phyloP scores from a whole-genome alignment of 2,797 vertebrate species.

The Nothura maculosa region DNA sequence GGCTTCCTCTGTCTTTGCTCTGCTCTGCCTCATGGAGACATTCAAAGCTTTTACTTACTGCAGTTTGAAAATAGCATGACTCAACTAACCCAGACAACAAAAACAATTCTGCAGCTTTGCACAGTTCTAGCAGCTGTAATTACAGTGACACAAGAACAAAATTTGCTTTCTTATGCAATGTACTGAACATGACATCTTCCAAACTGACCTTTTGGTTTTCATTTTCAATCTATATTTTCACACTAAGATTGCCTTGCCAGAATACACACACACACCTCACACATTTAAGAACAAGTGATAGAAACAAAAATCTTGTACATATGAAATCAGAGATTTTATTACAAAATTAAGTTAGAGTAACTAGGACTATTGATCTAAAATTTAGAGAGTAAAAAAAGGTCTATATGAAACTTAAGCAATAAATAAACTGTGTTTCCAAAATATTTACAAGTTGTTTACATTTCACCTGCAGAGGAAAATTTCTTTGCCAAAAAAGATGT shows the following conservation, averaged over 20 bases:
- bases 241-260: not conserved
- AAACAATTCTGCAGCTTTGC: not conserved
- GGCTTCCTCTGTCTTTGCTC: not conserved
- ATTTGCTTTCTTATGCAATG: not conserved
- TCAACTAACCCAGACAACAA: not conserved
- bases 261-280: not conserved
- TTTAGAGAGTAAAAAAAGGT: not conserved
- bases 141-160: not conserved
- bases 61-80: not conserved
- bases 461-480: not conserved
- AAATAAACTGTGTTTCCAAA: not conserved
- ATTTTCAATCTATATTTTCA: not conserved
- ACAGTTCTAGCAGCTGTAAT: not conserved
- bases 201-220: not conserved
- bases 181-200: not conserved
- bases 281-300: not conserved
- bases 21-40: not conserved
- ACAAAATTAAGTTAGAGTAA: not conserved
- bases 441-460: not conserved
- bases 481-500: not conserved
- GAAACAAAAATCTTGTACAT: accelerated
- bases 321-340: not conserved
- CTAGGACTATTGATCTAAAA: not conserved
- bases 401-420: not conserved
- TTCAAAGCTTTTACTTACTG: not conserved